phyloP scores from a whole-genome alignment of 2,113 vertebrate genomes.

The Catagonus wagneri region DNA sequence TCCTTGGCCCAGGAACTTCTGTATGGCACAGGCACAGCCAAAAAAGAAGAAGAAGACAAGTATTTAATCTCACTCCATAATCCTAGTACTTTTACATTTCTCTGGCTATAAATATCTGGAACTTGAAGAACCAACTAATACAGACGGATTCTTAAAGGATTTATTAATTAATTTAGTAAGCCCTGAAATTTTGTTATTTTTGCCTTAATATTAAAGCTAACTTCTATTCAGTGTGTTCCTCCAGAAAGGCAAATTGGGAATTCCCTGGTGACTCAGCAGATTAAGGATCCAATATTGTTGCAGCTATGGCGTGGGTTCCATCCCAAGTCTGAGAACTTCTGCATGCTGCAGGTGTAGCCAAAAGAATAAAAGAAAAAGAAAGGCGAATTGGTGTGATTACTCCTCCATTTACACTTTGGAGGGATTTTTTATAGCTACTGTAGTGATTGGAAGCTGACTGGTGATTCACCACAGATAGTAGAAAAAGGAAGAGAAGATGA shows the following conservation, averaged over 20 bases:
- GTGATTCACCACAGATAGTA: background rate
- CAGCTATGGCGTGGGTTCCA: no score
- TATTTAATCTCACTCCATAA: background rate
- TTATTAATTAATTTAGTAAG: background rate
- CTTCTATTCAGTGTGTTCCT: background rate
- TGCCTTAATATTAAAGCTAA: background rate
- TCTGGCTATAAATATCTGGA: background rate
- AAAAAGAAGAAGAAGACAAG: background rate
- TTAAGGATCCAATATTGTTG: no score
- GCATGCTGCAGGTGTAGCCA: no score
- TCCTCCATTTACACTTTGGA: background rate
- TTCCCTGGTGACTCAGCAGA: no score
- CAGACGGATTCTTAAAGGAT: slow-evolving; percentile 23
- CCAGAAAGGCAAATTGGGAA: background rate
- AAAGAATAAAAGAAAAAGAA: background rate
- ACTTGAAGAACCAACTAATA: background rate
- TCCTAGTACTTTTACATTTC: background rate
- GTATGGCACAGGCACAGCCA: no score
- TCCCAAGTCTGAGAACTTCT: no score
- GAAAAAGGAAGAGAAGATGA: background rate
- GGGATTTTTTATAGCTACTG: background rate
- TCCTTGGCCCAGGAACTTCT: no score
- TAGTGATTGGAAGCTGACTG: background rate
- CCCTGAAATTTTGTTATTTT: background rate
- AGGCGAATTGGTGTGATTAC: background rate